phyloP scores from a whole-genome alignment of 2,113 vertebrate species.

The Pteropus alecto region DNA sequence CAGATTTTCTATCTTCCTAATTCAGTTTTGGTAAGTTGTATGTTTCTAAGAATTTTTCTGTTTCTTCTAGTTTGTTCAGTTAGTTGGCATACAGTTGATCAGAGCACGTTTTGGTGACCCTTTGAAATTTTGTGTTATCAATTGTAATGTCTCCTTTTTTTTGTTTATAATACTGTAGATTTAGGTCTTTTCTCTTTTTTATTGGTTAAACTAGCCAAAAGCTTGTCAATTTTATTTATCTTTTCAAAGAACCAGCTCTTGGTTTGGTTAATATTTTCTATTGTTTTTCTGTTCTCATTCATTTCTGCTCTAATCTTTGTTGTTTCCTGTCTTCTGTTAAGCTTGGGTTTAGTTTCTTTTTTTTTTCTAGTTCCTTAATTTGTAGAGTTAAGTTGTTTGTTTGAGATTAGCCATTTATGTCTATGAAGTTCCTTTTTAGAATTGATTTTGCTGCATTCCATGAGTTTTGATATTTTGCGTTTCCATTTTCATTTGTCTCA shows the following conservation, averaged over 20 bases:
- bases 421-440: background rate
- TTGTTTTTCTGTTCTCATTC: background rate
- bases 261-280: background rate
- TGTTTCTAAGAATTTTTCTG: background rate
- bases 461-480: background rate
- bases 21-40: background rate
- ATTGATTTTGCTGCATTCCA: background rate
- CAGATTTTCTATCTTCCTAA: too few species aligned
- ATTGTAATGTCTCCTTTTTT: background rate
- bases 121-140: background rate
- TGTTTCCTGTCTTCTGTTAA: background rate
- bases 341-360: background rate
- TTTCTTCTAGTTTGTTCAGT: background rate
- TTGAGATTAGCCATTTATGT: background rate
- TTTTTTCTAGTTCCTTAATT: background rate
- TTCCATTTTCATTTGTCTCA: background rate
- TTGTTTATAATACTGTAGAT: background rate
- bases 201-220: background rate
- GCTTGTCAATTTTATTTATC: background rate
- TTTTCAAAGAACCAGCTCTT: background rate
- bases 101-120: background rate
- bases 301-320: background rate
- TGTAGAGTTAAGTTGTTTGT: background rate
- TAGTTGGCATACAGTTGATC: background rate
- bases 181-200: background rate